Evolutionary conservation across 2,797 vertebrate genomes (phyloP).

Genomic region (Amblyopsis hoosieri): DNA sequence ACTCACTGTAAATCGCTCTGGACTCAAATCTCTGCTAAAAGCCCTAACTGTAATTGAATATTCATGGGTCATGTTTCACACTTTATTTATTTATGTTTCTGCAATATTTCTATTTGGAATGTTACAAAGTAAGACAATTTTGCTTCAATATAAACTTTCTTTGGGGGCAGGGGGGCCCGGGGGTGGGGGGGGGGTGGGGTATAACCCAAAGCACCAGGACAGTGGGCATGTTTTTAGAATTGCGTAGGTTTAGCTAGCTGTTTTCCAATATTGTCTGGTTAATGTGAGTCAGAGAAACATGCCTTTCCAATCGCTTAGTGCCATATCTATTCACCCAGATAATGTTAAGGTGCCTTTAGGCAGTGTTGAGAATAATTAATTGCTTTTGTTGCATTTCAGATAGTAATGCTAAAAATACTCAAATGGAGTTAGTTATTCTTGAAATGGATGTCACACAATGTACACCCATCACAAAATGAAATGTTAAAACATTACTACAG

Average conservation of each 20-base stretch:
- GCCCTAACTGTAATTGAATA: too few relatives aligned
- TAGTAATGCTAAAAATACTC: conserved; percentile 1
- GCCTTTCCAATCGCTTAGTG: conserved; percentile 49
- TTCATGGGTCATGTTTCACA: too few relatives aligned
- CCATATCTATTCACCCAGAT: conserved; percentile 35
- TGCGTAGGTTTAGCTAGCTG: background rate
- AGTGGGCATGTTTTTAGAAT: too few relatives aligned
- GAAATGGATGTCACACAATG: background rate
- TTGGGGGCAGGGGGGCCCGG: too few relatives aligned
- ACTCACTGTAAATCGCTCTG: too few relatives aligned
- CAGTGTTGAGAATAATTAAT: conserved; percentile 37
- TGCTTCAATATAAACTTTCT: too few relatives aligned
- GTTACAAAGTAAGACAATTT: too few relatives aligned
- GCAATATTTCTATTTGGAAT: too few relatives aligned
- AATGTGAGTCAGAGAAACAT: conserved; percentile 41
- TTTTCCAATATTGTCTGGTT: background rate
- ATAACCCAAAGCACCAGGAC: too few relatives aligned
- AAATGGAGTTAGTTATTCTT: conserved; percentile 1
- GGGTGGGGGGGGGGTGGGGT: too few relatives aligned
- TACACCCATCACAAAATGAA: background rate
- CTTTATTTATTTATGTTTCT: too few relatives aligned
- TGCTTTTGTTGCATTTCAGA: conserved; percentile 47
- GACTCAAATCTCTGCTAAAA: too few relatives aligned
- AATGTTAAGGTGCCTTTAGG: conserved; percentile 52
- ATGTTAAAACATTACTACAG: background rate